Evolutionary conservation across 2,113 vertebrate species (phyloP).

Genomic region (Muntiacus reevesi): DNA sequence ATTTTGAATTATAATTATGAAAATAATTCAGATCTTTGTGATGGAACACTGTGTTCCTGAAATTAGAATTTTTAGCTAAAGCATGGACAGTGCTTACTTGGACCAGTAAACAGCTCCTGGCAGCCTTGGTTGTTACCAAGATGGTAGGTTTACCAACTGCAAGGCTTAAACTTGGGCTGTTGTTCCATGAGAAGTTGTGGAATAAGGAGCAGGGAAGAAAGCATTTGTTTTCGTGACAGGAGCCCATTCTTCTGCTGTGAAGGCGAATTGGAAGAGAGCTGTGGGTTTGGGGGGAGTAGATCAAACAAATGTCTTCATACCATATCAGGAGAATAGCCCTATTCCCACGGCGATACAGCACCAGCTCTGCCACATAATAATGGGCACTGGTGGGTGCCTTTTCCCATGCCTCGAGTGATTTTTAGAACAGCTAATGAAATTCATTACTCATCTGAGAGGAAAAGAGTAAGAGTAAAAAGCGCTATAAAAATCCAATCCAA

Average conservation of each 20-base stretch:
- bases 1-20: constrained; percentile 45
- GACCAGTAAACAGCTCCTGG: not conserved
- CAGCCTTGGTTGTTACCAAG: not conserved
- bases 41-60: not conserved
- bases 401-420: constrained; percentile 59
- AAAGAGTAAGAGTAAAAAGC: constrained; percentile 73
- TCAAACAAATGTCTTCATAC: not conserved
- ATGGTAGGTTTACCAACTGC: not conserved
- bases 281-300: not conserved
- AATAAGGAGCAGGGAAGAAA: not conserved
- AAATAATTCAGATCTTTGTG: not conserved
- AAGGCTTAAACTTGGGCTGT: not conserved
- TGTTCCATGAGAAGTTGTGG: not conserved
- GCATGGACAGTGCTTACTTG: not conserved
- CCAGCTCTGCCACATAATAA: not conserved
- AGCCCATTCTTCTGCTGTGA: constrained; percentile 10
- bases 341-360: not conserved
- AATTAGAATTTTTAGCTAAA: constrained; percentile 24
- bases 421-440: constrained; percentile 70
- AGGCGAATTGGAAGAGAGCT: constrained; percentile 16
- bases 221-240: not conserved
- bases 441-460: constrained; percentile 78
- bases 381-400: constrained; percentile 46
- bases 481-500: constrained; percentile 73
- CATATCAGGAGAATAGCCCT: not conserved